phyloP scores from a whole-genome alignment of 2,888 invertebrate genomes.

The Drosophila meridiana region DNA sequence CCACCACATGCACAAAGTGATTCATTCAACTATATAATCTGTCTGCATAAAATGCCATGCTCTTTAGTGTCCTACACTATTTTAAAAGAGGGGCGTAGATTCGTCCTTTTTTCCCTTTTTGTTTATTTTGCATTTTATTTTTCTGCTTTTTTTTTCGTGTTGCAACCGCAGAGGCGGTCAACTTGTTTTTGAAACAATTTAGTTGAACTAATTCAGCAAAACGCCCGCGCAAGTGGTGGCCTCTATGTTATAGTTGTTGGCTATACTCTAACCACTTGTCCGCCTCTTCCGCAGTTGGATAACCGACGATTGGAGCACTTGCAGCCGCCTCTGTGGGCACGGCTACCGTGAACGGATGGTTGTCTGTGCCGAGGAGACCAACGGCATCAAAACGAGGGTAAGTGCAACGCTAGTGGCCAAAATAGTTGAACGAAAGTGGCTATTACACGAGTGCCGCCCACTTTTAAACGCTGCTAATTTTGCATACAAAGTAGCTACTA shows the following conservation, averaged over 20 bases:
- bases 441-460: conserved; percentile 55
- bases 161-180: conserved; percentile 53
- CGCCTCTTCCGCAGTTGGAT: conserved; percentile 90
- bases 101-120: neutral
- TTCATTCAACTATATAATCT: conserved; percentile 32
- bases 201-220: conserved; percentile 54
- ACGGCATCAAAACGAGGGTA: conserved; percentile 91
- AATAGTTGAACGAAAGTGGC: conserved; percentile 58
- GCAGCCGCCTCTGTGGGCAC: conserved; percentile 94
- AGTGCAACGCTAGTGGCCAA: conserved; percentile 70
- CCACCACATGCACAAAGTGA: conserved; percentile 18
- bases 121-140: conserved; percentile 1
- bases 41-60: conserved; percentile 41
- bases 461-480: conserved; percentile 64
- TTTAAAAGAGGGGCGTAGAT: conserved; percentile 42
- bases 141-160: conserved; percentile 1
- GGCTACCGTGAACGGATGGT: conserved; percentile 93
- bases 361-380: conserved; percentile 93
- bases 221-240: conserved; percentile 41
- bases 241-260: conserved; percentile 11
- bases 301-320: conserved; percentile 94
- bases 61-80: conserved; percentile 55
- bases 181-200: conserved; percentile 60
- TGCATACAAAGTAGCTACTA: conserved; percentile 56
- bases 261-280: conserved; percentile 53